Base-by-base conservation (phyloP, 2,113 vertebrate genomes). In the Rafetus swinhoei region DNA sequence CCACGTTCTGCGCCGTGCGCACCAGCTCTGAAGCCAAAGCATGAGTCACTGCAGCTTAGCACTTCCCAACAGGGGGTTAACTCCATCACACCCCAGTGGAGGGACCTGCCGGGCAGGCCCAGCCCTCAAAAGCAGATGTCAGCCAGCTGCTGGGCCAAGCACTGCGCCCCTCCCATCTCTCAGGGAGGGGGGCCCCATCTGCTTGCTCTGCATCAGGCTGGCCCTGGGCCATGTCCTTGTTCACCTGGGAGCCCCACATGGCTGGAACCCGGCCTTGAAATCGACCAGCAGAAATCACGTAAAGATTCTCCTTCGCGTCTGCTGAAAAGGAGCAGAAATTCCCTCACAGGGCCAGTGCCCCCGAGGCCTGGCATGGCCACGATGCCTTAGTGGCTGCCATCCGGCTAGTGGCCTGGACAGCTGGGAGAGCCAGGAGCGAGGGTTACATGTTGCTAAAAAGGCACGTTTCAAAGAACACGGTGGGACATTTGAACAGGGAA, bases 401-500 rank as follows among this genome's bases (percentile, higher is more conserved):
- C 84, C 65, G 9, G 84, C 6, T 1, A 45, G 81, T 19, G 1
- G 18, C 90, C 52, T 10, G 0, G 1, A 0, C 1, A 3, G 79
- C 2, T 0, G 5, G n/a, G 95, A n/a, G 76, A n/a, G 3, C 85
- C 3, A 0, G 90, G 77, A 1, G 24, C 27, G 56, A 11, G 87
- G 94, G 85, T 92, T 27, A 79, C 11, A 50, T n/a, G 60, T 45
- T 53, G 9, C 82, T 4, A 1, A 32, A 54, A 92, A 59, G 2
- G 1, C 4, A 55, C 14, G 0, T 45, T 25, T 90, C 74, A 60
- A 3, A 0, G 21, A 0, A 0, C 39, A 50, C 22, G 8, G 65
- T 25, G 39, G 2, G 4, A 35, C 18, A 25, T 10, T 16, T 76
- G 85, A 92, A 90, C 72, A 87, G 50, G 24, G 79, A 55, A 82